These are phyloP conservation scores for Mesoclemmys tuberculata DNA, from an alignment of 2,113 vertebrate genomes.

Conservation along the genomic window DNA sequence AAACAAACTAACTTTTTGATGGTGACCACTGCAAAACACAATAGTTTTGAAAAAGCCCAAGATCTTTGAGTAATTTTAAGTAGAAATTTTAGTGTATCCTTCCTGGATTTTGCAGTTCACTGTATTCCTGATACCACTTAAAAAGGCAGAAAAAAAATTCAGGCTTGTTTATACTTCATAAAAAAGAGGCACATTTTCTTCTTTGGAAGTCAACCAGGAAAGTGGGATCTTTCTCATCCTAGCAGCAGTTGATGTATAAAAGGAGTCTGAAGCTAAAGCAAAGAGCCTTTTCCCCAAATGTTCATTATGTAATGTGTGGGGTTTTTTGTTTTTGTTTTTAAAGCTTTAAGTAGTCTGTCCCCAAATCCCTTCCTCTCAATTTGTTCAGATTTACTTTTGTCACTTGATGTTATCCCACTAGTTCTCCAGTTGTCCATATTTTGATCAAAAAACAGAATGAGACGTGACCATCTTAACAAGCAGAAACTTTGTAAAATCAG, in stretches of 20 bases:
- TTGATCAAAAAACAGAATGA: neutral
- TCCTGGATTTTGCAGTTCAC: conserved; percentile 85
- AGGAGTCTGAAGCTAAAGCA: neutral
- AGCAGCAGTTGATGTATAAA: neutral
- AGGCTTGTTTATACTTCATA: neutral
- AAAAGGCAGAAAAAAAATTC: neutral
- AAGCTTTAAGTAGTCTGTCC: neutral
- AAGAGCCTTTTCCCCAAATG: neutral
- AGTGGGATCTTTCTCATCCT: neutral
- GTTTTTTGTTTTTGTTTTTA: neutral
- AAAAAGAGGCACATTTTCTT: neutral
- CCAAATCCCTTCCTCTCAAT: neutral
- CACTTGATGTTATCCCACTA: neutral
- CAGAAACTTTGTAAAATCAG: neutral
- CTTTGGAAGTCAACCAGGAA: neutral
- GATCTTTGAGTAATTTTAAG: neutral
- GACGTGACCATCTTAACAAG: neutral
- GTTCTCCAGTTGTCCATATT: neutral
- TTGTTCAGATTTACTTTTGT: neutral
- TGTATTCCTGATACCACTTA: neutral
- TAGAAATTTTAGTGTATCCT: neutral
- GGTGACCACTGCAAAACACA: neutral
- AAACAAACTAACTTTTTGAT: neutral
- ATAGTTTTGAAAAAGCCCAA: neutral
- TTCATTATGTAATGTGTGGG: neutral